phyloP scores from a whole-genome alignment of 2,113 vertebrate species.

The Barnardius zonarius region DNA sequence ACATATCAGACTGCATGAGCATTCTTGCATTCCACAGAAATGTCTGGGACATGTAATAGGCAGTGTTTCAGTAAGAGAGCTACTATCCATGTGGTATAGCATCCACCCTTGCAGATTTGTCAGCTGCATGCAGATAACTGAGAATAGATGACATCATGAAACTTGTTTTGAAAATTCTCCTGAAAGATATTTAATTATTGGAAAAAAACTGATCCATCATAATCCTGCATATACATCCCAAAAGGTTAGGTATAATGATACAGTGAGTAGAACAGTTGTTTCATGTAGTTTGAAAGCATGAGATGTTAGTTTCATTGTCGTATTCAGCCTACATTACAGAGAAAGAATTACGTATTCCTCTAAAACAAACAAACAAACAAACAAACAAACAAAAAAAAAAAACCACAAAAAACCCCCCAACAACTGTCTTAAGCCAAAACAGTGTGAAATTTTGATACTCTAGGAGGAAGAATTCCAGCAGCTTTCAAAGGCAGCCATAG shows the following conservation, averaged over 20 bases:
- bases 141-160: not conserved
- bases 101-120: not conserved
- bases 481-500: accelerated
- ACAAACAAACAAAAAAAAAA: too few species aligned
- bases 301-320: not conserved
- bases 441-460: not conserved
- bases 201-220: not conserved
- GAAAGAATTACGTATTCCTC: not conserved
- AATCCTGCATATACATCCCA: too few species aligned
- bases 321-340: not conserved
- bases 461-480: not conserved
- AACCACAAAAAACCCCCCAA: too few species aligned
- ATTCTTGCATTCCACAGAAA: not conserved
- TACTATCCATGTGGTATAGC: not conserved
- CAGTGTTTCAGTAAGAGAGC: not conserved
- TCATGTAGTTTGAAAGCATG: not conserved
- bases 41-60: not conserved
- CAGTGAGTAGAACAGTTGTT: not conserved
- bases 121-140: not conserved
- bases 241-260: not conserved
- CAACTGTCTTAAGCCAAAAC: not conserved
- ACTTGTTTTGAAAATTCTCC: not conserved
- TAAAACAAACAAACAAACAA: not conserved
- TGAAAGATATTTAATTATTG: not conserved
- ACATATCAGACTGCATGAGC: not conserved